Conservation (phyloP, 2,888 invertebrate genomes). For the Phaedon cochleariae region DNA sequence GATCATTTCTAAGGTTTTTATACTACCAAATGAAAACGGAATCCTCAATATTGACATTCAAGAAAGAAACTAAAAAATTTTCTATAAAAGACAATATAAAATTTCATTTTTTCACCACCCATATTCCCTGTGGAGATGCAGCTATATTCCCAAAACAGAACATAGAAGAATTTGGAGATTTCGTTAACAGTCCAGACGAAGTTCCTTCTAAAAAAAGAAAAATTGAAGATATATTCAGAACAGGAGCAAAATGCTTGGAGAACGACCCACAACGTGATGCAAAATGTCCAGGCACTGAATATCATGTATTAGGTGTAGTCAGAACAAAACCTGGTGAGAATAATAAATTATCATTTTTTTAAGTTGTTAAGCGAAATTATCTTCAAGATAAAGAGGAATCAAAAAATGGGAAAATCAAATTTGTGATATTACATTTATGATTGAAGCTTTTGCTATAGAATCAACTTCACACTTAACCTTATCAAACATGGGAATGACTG, state of each 20-base stretch:
- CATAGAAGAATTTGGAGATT: slow-evolving; percentile 49
- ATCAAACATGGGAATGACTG: neutral
- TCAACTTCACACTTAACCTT: no score
- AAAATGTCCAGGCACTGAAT: slow-evolving; percentile 66
- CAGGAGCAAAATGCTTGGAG: slow-evolving; percentile 87
- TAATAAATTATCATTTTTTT: no score
- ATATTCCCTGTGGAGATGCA: slow-evolving; percentile 93
- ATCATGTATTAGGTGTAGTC: slow-evolving; percentile 76
- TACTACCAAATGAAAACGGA: slow-evolving; percentile 65
- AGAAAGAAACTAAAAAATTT: slow-evolving; percentile 40
- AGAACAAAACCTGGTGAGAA: slow-evolving; percentile 84
- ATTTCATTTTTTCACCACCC: slow-evolving; percentile 87
- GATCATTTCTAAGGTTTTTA: slow-evolving; percentile 82
- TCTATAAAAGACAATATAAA: slow-evolving; percentile 64
- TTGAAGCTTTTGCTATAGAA: no score
- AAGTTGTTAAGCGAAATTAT: no score
- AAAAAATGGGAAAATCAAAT: no score
- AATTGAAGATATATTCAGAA: slow-evolving; percentile 69
- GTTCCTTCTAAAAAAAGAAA: slow-evolving; percentile 47
- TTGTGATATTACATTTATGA: no score
- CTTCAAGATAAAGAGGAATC: no score
- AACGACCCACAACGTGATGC: slow-evolving; percentile 68
- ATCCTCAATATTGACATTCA: slow-evolving; percentile 42
- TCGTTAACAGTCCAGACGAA: slow-evolving; percentile 23
- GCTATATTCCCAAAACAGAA: slow-evolving; percentile 76